Conservation (phyloP, 2,888 invertebrate genomes). For the Bibio marci region DNA sequence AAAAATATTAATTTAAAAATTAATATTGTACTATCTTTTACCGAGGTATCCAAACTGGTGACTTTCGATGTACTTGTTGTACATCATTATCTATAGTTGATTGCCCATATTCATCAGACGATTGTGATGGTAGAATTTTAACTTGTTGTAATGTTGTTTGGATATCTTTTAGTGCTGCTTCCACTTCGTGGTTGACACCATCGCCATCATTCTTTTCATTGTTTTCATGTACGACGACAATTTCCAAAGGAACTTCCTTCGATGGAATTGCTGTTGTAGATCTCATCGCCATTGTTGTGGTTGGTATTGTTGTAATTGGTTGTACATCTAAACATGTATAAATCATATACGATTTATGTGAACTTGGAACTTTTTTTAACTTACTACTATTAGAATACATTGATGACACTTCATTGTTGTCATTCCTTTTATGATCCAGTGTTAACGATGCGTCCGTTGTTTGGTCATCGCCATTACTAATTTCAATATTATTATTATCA, state of each 20-base stretch:
- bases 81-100: neutral
- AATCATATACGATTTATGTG: too few relatives aligned
- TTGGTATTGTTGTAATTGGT: constrained; percentile 25
- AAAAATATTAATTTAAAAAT: neutral
- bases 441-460: too few relatives aligned
- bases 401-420: neutral
- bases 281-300: too few relatives aligned
- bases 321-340: too few relatives aligned
- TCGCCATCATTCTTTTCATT: too few relatives aligned
- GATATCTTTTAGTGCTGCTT: constrained; percentile 66
- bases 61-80: neutral
- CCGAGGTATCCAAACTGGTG: constrained; percentile 28
- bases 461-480: neutral
- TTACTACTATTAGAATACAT: neutral
- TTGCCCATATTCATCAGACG: neutral
- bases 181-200: constrained; percentile 22
- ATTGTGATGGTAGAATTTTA: neutral
- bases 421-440: too few relatives aligned
- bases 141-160: constrained; percentile 49
- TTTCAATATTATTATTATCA: neutral
- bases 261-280: too few relatives aligned
- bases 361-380: neutral
- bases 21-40: constrained; percentile 3
- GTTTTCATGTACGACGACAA: too few relatives aligned
- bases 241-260: too few relatives aligned